Base-by-base conservation (phyloP, 1,140 invertebrate genomes). In the Liolophura sinensis region DNA sequence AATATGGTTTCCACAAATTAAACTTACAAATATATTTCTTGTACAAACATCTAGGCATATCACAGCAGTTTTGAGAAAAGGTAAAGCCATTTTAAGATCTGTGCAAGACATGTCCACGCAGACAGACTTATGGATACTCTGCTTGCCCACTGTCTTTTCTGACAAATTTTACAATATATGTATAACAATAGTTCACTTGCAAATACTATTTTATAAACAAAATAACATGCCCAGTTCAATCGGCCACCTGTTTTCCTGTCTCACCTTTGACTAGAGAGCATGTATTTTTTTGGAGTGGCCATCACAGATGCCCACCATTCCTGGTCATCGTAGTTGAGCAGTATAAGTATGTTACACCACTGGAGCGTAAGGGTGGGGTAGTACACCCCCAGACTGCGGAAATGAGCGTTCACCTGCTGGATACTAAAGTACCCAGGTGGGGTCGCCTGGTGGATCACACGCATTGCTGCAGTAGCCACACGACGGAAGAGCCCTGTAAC, bases 301-400 rank as follows among this genome's bases (percentile, higher is more conserved):
- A 90, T 81, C 40, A 89, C 81, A n/a, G 83, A 78, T 1, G 85
- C 85, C 91, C 91, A 92, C 74, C 90, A 89, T 0, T 69, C 71
- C 55, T 87, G 84, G 64, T 89, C 85, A 64, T 89, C 88, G 75
- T 88, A 90, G 66, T 90, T 89, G 25, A 92, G 78, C 14, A 91
- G 73, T 1, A 89, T 90, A 68, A 92, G 85, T n/a, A 92, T 71
- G 71, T 91, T 89, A 58, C 87, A 88, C 90, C 91, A 92, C 49
- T 91, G 88, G 60, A 91, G 86, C 0, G 87, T 87, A n/a, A 92
- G 73, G 27, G 88, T 82, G 1, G 91, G 90, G 70, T 86, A 88
- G 9, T 73, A 79, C 65, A 66, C 84, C 70, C 79, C 85, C 65
- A 88, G 68, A 27, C 83, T 83, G 20, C 89, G 55, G 76, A 92